A percentile compares a stretch with the other conserved stretches of the same genome.
Evolutionary conservation across 2,888 invertebrate genomes (phyloP).

Genomic region (Ochlodes sylvanus): DNA sequence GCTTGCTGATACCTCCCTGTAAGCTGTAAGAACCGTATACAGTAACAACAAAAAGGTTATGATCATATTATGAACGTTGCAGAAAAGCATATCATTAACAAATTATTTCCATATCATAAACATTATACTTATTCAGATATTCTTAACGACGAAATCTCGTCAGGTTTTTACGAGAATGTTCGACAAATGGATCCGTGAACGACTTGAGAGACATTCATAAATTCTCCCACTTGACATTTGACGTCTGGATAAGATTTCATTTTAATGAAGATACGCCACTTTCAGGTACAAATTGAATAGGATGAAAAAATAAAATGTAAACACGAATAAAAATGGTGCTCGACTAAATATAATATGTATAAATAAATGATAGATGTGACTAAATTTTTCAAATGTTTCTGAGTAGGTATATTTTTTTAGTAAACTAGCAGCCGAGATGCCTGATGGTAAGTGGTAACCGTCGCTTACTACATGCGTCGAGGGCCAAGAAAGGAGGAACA

Average conservation of each 20-base stretch:
- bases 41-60: too few relatives aligned
- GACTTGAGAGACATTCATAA: constrained; percentile 27
- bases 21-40: too few relatives aligned
- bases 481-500: too few relatives aligned
- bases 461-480: too few relatives aligned
- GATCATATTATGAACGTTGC: too few relatives aligned
- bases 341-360: neutral
- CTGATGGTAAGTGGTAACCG: too few relatives aligned
- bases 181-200: constrained; percentile 17
- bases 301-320: constrained; percentile 9
- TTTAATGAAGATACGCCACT: constrained; percentile 34
- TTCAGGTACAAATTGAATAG: constrained; percentile 17
- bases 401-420: too few relatives aligned
- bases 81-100: neutral
- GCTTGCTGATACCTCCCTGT: too few relatives aligned
- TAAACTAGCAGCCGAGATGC: too few relatives aligned
- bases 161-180: constrained; percentile 5
- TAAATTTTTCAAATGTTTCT: neutral
- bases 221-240: constrained; percentile 32
- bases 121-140: constrained; percentile 6
- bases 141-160: neutral
- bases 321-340: neutral
- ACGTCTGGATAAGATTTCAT: constrained; percentile 32
- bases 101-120: neutral
- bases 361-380: neutral